phyloP scores from a whole-genome alignment of 1,140 invertebrate genomes.

The Aphelinus atriplicis region DNA sequence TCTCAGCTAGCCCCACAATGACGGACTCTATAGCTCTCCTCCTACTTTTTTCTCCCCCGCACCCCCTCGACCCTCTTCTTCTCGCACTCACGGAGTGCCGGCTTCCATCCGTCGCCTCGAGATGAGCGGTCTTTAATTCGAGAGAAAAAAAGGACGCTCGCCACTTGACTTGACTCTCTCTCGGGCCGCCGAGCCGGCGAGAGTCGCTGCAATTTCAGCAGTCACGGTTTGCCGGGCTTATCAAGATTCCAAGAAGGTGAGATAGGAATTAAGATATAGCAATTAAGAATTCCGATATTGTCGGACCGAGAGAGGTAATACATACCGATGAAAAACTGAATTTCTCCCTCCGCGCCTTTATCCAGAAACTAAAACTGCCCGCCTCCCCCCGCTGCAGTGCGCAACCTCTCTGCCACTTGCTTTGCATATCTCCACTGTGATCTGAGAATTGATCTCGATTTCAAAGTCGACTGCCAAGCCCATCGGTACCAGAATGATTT shows the following conservation, averaged over 20 bases:
- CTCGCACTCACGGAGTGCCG: not conserved
- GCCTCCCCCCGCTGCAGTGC: no score
- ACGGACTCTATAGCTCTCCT: no score
- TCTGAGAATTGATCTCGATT: no score
- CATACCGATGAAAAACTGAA: constrained; percentile 14
- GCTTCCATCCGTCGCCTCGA: not conserved
- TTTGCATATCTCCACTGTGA: no score
- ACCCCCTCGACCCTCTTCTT: not conserved
- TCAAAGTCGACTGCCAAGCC: no score
- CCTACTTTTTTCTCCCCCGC: not conserved
- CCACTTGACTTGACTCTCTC: not conserved
- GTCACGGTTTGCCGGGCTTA: constrained; percentile 7
- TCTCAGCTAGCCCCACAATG: not conserved
- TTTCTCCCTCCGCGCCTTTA: not conserved
- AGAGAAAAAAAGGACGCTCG: not conserved
- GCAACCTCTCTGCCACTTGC: no score
- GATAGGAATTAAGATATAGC: constrained; percentile 1
- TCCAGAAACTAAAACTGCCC: not conserved
- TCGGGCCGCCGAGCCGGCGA: no score
- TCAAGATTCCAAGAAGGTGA: constrained; percentile 5
- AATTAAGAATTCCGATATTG: not conserved
- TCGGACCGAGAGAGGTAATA: not conserved
- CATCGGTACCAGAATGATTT: no score
- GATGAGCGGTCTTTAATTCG: constrained; percentile 12
- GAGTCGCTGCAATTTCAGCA: constrained; percentile 3